These are phyloP conservation scores for Agriopis leucophaearia DNA, from an alignment of 2,888 invertebrate genomes.

Conservation along the genomic window DNA sequence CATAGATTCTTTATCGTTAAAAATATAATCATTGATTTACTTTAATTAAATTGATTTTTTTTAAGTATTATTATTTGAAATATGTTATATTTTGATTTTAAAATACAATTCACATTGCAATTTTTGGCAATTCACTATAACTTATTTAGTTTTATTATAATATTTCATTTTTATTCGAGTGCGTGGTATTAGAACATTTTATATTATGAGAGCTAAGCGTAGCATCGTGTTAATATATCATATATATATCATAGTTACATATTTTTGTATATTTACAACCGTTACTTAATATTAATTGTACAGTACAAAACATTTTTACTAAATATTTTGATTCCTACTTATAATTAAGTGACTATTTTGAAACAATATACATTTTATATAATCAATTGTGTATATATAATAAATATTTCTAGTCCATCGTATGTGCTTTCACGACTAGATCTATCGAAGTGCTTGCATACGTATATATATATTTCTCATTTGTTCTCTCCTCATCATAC, in stretches of 20 bases:
- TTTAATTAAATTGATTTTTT: slow-evolving; percentile 10
- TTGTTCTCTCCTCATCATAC: slow-evolving; percentile 29
- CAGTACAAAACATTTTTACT: slow-evolving; percentile 79
- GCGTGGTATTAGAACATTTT: slow-evolving; percentile 46
- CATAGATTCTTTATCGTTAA: not conserved
- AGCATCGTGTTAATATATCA: slow-evolving; percentile 61
- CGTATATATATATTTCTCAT: slow-evolving; percentile 49
- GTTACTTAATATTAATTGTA: slow-evolving; percentile 52
- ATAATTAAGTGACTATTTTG: slow-evolving; percentile 44
- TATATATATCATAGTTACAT: slow-evolving; percentile 45
- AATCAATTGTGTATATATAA: slow-evolving; percentile 27
- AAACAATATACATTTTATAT: slow-evolving; percentile 47
- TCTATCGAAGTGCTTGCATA: slow-evolving; percentile 57
- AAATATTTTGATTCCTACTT: slow-evolving; percentile 64
- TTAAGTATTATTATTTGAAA: slow-evolving; percentile 22
- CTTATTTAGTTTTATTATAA: slow-evolving; percentile 43
- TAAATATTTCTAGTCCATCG: slow-evolving; percentile 43
- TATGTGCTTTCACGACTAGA: slow-evolving; percentile 62
- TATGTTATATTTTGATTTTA: slow-evolving; percentile 44
- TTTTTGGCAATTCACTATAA: slow-evolving; percentile 59
- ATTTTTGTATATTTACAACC: slow-evolving; percentile 60
- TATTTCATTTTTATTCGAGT: slow-evolving; percentile 46
- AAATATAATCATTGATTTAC: slow-evolving; percentile 17
- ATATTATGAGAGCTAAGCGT: slow-evolving; percentile 67
- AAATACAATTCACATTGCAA: slow-evolving; percentile 51